These are phyloP conservation scores for Drosophila rufa DNA, from an alignment of 1,140 invertebrate species.

Conservation along the genomic window DNA sequence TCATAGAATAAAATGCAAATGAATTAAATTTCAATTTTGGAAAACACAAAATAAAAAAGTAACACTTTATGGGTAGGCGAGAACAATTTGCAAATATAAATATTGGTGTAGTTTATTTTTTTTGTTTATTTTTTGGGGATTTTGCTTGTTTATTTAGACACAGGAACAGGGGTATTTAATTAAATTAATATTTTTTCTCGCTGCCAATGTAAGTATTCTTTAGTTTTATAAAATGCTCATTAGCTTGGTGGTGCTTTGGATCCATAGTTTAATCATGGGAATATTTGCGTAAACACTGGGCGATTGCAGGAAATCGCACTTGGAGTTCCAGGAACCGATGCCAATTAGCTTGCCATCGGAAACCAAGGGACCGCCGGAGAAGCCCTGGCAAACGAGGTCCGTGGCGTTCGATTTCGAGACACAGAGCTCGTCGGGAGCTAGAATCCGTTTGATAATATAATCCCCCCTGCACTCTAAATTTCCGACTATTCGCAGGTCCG, in stretches of 20 bases:
- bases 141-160: conserved; percentile 2
- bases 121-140: background rate
- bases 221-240: background rate
- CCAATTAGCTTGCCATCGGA: conserved; percentile 29
- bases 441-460: background rate
- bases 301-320: conserved; percentile 6
- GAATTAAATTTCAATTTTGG: conserved; percentile 77
- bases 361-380: conserved; percentile 29
- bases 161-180: background rate
- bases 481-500: background rate
- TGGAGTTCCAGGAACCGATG: conserved; percentile 19
- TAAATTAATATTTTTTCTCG: background rate
- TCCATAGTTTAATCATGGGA: conserved; percentile 13
- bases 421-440: conserved; percentile 12
- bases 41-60: conserved; percentile 1
- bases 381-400: background rate
- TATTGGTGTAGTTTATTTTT: conserved; percentile 13
- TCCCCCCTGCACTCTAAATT: background rate
- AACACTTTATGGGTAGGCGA: conserved; percentile 8
- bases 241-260: conserved; percentile 2
- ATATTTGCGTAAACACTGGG: conserved; percentile 36
- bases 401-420: background rate
- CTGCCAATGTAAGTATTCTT: background rate
- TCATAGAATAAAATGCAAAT: conserved; percentile 63
- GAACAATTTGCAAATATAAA: conserved; percentile 38